Evolutionary conservation across 2,888 invertebrate species (phyloP).

Genomic region (Napeogenes inachia): DNA sequence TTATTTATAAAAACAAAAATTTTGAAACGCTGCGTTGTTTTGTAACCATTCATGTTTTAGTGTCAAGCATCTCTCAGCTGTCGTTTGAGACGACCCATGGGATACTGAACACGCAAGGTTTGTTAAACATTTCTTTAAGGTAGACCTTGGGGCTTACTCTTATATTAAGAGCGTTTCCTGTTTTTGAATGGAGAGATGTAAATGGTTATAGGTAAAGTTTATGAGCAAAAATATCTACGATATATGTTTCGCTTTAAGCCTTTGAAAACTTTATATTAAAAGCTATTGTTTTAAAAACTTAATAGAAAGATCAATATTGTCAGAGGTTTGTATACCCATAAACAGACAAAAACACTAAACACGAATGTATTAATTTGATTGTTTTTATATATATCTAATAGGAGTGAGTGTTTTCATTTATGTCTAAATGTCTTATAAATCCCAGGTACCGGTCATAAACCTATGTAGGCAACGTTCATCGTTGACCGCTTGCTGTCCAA

Average conservation of each 20-base stretch:
- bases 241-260: not conserved
- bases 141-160: slow-evolving; percentile 5
- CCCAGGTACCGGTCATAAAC: too few species aligned
- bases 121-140: slow-evolving; percentile 7
- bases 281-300: not conserved
- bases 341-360: too few species aligned
- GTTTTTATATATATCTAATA: too few species aligned
- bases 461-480: slow-evolving; percentile 12
- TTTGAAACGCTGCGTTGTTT: not conserved
- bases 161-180: slow-evolving; percentile 2
- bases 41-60: slow-evolving; percentile 20
- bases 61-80: slow-evolving; percentile 24
- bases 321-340: too few species aligned
- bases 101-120: slow-evolving; percentile 12
- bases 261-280: not conserved
- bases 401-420: too few species aligned
- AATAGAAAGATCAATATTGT: too few species aligned
- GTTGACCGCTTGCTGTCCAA: slow-evolving; percentile 45
- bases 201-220: not conserved
- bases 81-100: slow-evolving; percentile 18
- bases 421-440: too few species aligned
- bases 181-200: not conserved
- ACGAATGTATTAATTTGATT: too few species aligned
- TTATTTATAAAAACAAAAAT: slow-evolving; percentile 8
- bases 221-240: too few species aligned